Base-by-base conservation (phyloP, 1,140 invertebrate genomes). In the Wasmannia auropunctata region DNA sequence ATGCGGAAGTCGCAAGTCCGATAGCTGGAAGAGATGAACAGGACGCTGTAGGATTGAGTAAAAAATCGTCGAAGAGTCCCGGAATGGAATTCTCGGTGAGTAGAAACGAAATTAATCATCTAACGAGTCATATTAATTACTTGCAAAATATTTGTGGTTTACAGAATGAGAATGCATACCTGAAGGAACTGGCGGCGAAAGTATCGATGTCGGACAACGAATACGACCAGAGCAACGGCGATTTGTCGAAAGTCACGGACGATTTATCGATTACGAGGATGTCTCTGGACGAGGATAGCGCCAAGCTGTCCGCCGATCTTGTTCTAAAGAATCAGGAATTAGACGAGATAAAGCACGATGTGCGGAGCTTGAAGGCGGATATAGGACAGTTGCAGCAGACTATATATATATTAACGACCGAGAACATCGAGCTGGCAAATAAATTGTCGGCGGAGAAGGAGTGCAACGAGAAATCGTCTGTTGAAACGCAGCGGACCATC, bases 391-490 rank as follows among this genome's bases (percentile, higher is more conserved):
- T 95, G 4, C 63, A 93, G 31, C 54, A 92, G 77, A 94, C 94
- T 0, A 87, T 95, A 74, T 79, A 70, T 69, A 34, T 89, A 14
- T 84, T 95, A 7, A 94, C 88, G 2, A 92, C 80, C 3, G 94
- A 95, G 75, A 95, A 95, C 86, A 88, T 86, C 16, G 92, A 93
- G 5, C 81, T 94, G 43, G 86, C 91, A 11, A 90, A 60, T 1
- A 92, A 93, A 88, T 87, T 95, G 11, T 87, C 72, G 0, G 69
- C 72, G 0, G 91, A 93, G 22, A 92, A 90, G 25, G 84, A 88
- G 14, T 83, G 69, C 0, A 70, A 89, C 16, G 75, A 86, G 11
- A 86, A 92, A 46, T 34, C 80, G n/a, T 49, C 90, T 58, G 31
- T 40, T 28, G n/a, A n/a, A n/a, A n/a, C 65, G 88, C 87, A 93